Conservation (phyloP, 2,797 vertebrate genomes). For the Lemur catta region DNA sequence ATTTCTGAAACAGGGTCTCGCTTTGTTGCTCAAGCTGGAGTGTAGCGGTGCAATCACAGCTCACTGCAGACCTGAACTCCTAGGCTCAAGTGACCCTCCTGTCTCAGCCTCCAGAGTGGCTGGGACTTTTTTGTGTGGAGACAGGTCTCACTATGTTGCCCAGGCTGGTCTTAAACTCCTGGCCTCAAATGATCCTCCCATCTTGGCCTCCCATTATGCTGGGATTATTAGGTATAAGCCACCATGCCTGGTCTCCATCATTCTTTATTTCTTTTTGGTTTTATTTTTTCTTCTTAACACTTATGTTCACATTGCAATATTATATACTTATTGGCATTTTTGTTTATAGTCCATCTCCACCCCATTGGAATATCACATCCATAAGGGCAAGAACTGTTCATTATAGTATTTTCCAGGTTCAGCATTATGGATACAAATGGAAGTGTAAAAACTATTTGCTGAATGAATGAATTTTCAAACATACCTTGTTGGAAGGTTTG, state of each 20-base stretch:
- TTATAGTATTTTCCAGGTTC: neutral
- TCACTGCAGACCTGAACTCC: neutral
- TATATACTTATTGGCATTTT: neutral
- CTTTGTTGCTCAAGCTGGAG: neutral
- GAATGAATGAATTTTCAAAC: conserved; percentile 59
- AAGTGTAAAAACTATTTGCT: conserved; percentile 27
- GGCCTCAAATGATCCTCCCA: neutral
- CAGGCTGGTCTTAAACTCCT: neutral
- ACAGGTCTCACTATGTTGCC: neutral
- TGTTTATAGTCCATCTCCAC: neutral
- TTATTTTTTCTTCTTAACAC: neutral
- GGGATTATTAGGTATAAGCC: neutral
- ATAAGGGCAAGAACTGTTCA: neutral
- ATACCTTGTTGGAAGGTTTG: conserved; percentile 94
- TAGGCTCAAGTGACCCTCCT: neutral
- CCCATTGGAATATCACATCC: neutral
- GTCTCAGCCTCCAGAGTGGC: neutral
- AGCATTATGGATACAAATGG: neutral
- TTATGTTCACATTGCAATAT: neutral
- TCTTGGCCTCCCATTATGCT: neutral
- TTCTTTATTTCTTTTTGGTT: neutral
- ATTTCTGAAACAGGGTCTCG: neutral
- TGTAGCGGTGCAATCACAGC: neutral
- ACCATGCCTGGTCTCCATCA: neutral
- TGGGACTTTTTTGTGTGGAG: neutral